Evolutionary conservation across 2,113 vertebrate species (phyloP), one percentile per base, ranked within the genome.

Genomic region (Rousettus leschenaultii): DNA sequence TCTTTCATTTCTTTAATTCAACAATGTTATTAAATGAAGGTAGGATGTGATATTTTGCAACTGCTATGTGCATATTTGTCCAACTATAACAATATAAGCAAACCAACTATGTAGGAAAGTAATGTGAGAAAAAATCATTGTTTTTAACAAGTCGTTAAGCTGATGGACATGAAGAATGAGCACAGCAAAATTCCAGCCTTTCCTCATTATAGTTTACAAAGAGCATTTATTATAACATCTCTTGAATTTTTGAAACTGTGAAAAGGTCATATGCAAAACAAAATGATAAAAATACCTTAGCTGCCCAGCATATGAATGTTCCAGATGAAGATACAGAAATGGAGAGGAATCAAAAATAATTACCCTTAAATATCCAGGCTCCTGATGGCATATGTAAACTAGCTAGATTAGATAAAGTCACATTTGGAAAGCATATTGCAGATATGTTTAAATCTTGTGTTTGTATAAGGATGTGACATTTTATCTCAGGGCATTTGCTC

Each of bases 241-340:
- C 13, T 93, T 40, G 92, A 83, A 86, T 82, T 94, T 11, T 22
- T 57, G 51, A 24, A 86, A 86, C 0, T 68, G 3, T 91, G 51
- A 63, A 96, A 95, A 96, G 63, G 26, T 93, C 83, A 93, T 5
- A 74, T 74, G 71, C 21, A 94, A 95, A 57, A 66, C 80, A 78
- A 18, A 57, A 65, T 86, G 24, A 89, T 51, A 11, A 2, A 86
- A 86, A 43, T 89, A 83, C 1, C 65, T 6, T 38, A 2, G 28
- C 3, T 57, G 0, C 1, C 74, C 3, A 61, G 45, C 91, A 87
- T 30, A 70, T 4, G 40, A 94, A 95, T 77, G 1, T 8, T 45
- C 14, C 2, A 74, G 22, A 14, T 65, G 0, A n/a, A 55, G 61
- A 86, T 28, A 24, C 1, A 83, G 14, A 75, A 68, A 71, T 5